Base-by-base conservation (phyloP, 2,888 invertebrate species). In the Lithophane ornitopus region DNA sequence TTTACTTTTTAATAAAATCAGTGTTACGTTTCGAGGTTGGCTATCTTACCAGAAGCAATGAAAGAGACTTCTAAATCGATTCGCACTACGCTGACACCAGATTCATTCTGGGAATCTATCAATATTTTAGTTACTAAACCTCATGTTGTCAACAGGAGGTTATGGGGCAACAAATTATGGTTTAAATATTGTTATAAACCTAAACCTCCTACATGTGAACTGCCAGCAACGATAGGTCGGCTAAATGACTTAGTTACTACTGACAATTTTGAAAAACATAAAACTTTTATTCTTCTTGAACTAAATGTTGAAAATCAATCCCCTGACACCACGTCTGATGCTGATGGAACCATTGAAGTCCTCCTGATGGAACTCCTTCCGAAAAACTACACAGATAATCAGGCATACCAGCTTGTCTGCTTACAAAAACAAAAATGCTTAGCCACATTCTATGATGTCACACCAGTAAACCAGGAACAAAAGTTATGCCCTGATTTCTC, bases 141-240 rank as follows among this genome's bases (percentile, higher is more conserved):
- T 70, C 98, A 98, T 91, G 96, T 98, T 75, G 94, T 98, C 11
- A 98, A 98, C 93, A 97, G 97, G 88, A 97, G 98, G 91, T 94
- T 98, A 90, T 97, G 97, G 92, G 97, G 97, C 26, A 91, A 90
- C 70, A 96, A 94, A 89, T 82, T 92, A 75, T 90, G 94, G 88
- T 87, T 86, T 71, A 90, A 84, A 83, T 74, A 74, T 62, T 56
- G 49, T 66, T 91, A 87, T 74, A 87, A 80, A 71, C 76, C 88
- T 65, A 59, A 72, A n/a, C 28, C 22, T 58, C 22, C 76, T 28
- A 59, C 78, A 46, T 90, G 86, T 88, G 59, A 82, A 28, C 75
- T 87, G 67, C 89, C 90, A 63, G 11, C 56, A n/a, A 59, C 69
- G 44, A 85, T 88, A 74, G 66, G 58, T 34, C 88, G 70, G 78